Evolutionary conservation across 2,888 invertebrate species (phyloP), one percentile per base, ranked within the genome.

Genomic region (Chelonus formosanus): DNA sequence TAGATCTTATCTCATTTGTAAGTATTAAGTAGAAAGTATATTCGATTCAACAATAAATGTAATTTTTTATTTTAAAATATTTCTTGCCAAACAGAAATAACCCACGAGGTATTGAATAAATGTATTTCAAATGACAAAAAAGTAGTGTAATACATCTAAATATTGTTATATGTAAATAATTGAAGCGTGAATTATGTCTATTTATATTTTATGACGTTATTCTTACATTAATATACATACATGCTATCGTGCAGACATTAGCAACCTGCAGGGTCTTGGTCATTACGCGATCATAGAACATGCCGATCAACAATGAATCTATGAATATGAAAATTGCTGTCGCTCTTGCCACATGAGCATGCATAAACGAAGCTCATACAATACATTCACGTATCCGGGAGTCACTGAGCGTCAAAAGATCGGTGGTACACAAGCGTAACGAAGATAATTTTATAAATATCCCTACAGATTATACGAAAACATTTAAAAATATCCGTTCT

Each of bases 261-360:
- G 32, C 62, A 60, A 71, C 70, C 68, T 58, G 59, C 63, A 47
- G 65, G 47, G 54, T 66, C 66, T 69, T 69, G 67, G 65, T 63
- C 70, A 66, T 65, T 44, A 60, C 53, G 65, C 67, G 63, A 44
- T 52, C 69, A 53, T 68, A 68, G 59, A n/a, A 34, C 67, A 63
- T 67, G 68, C 73, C 74, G 73, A 78, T 78, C 76, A 78, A 78
- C 78, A 78, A 78, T 78, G 78, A 78, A 78, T 77, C 76, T 74
- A 78, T 78, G 78, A 78, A 78, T 78, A 78, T 77, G 77, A 78
- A 77, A 78, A 76, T 77, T 77, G 78, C 72, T 61, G 35, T 43
- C 44, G 10, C 5, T 34, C 53, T 58, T 47, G 40, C 45, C 34
- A 32, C 57, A 57, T 57, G 47, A 52, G 45, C 45, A 61, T 50